Percentiles rank a stretch among this genome's conserved stretches.
Conservation (phyloP, 2,888 invertebrate species). For the Sthenelais limicola region DNA sequence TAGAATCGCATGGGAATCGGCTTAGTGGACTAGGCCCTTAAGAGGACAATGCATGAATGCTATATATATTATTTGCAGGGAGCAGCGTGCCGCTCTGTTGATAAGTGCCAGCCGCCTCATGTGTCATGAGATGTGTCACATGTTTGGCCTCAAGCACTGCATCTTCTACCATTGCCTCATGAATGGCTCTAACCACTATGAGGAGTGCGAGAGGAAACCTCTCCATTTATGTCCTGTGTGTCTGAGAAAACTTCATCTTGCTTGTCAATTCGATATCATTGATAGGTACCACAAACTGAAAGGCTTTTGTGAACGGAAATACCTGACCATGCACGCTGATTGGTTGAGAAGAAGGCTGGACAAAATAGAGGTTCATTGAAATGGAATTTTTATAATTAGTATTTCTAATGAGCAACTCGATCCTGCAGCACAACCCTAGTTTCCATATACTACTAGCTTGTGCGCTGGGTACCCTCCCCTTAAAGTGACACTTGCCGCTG, state of each 20-base stretch:
- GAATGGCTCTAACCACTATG: slow-evolving; percentile 59
- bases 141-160: slow-evolving; percentile 59
- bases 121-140: slow-evolving; percentile 60
- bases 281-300: slow-evolving; percentile 54
- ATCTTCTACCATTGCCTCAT: slow-evolving; percentile 55
- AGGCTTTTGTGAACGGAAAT: slow-evolving; percentile 48
- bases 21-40: no score
- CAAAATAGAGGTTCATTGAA: neutral
- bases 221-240: slow-evolving; percentile 57
- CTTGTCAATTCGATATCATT: slow-evolving; percentile 54
- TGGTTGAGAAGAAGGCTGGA: slow-evolving; percentile 51
- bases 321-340: slow-evolving; percentile 41
- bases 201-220: slow-evolving; percentile 53
- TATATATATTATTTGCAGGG: slow-evolving; percentile 21
- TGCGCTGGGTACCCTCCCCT: no score
- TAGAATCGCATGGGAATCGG: no score
- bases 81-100: slow-evolving; percentile 45
- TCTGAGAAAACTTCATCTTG: slow-evolving; percentile 55
- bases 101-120: slow-evolving; percentile 56
- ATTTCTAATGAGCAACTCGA: no score
- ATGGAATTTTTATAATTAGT: no score
- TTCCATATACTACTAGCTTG: no score
- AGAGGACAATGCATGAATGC: no score
- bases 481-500: no score
- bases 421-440: no score